These are phyloP conservation scores for Chrysopa pallens DNA, from an alignment of 1,140 invertebrate genomes.

Conservation along the genomic window DNA sequence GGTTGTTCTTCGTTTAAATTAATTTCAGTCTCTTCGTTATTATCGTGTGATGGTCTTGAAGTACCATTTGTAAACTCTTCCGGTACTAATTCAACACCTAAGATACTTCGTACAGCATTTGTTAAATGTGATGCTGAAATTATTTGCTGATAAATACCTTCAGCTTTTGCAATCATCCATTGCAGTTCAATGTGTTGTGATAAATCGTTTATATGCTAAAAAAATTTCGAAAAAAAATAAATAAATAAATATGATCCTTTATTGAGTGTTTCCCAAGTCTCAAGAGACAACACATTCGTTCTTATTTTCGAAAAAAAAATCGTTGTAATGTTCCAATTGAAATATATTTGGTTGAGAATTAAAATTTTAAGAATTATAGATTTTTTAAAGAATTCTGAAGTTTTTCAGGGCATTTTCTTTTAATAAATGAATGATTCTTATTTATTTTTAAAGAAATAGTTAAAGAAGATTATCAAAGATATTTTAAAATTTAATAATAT, in stretches of 20 bases:
- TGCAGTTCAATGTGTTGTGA: constrained; percentile 68
- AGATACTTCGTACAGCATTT: constrained; percentile 42
- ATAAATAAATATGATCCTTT: too few species aligned
- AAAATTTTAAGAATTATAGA: too few species aligned
- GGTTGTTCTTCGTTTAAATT: too few species aligned
- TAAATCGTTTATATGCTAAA: constrained; percentile 84
- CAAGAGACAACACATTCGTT: background rate
- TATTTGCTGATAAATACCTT: constrained; percentile 76
- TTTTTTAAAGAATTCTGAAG: too few species aligned
- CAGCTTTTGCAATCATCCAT: constrained; percentile 61
- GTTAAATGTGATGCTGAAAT: constrained; percentile 46
- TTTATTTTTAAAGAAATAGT: too few species aligned
- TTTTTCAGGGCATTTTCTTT: too few species aligned
- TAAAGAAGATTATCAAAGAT: too few species aligned
- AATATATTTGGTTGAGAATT: too few species aligned
- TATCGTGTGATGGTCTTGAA: constrained; percentile 1
- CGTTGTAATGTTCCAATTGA: too few species aligned
- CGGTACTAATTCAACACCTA: constrained; percentile 33
- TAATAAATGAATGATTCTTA: too few species aligned
- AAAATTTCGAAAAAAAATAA: constrained; percentile 10
- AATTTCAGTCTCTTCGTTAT: background rate
- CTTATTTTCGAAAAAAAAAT: background rate
- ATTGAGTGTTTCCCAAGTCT: too few species aligned
- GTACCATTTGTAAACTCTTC: constrained; percentile 2
- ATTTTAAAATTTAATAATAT: too few species aligned